Base-by-base conservation (phyloP, 2,888 invertebrate species). In the Drosophila helvetica region DNA sequence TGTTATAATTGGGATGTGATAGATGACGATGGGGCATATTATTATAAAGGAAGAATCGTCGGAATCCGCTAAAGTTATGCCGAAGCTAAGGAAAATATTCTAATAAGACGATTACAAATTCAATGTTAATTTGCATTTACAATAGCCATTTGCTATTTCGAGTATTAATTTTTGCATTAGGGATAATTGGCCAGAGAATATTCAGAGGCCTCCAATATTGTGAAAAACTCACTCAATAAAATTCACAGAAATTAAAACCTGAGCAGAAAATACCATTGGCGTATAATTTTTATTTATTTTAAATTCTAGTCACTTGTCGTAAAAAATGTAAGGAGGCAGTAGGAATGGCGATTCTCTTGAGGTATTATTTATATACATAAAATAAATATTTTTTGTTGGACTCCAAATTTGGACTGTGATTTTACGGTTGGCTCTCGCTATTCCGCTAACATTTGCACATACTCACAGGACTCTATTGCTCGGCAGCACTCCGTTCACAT, bases 401-500 rank as follows among this genome's bases (percentile, higher is more conserved):
- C 7, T 38, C 2, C n/a, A 7, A 7, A 15, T n/a, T 38, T n/a
- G 38, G 2, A 38, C 2, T 38, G 15, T 7, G 15, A n/a, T n/a
- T 38, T 38, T 1, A 38, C 2, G 1, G 7, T n/a, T 38, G 15
- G 15, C 1, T 7, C 38, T 15, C n/a, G 7, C 38, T 38, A 7
- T 38, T 7, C 15, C 15, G 12, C 15, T 1, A 15, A 1, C 2
- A 5, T 38, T 38, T 22, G 22, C 5, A 38, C 38, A 7, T 38
- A 38, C 38, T 38, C 38, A 38, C 38, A n/a, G 38, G 38, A 38
- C n/a, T n/a, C 38, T n/a, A 38, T n/a, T 38, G 38, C 38, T 38
- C 15, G n/a, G 38, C 38, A 38, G 6, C 38, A 38, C 38, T n/a
- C 38, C 33, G 38, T 38, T 5, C 38, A 38, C 15, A 38, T 38